A percentile compares a stretch with the other conserved stretches of the same genome.
phyloP scores from a whole-genome alignment of 2,888 invertebrate species.

The Drosophila vallismaia region DNA sequence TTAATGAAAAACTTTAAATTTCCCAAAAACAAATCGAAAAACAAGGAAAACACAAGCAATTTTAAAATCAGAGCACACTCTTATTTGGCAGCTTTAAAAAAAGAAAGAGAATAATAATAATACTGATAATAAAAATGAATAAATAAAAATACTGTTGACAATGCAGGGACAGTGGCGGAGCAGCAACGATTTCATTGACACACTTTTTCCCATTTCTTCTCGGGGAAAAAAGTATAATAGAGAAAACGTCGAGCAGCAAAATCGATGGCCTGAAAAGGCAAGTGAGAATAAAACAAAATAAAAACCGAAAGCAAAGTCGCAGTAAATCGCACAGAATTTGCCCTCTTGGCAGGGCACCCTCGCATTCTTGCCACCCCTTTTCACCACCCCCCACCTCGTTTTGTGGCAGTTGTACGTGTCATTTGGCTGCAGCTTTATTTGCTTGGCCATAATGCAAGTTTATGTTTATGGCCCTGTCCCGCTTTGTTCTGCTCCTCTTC shows the following conservation, averaged over 20 bases:
- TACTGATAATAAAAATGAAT: conserved; percentile 3
- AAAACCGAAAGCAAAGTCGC: conserved; percentile 61
- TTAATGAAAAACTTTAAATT: too few relatives aligned
- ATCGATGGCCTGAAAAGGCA: conserved; percentile 70
- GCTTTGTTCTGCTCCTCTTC: conserved; percentile 1
- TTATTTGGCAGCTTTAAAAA: conserved; percentile 37
- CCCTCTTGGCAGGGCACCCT: conserved; percentile 16
- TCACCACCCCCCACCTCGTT: neutral
- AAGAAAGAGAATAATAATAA: neutral
- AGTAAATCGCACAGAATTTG: conserved; percentile 65
- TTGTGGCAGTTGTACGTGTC: conserved; percentile 67
- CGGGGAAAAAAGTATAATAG: conserved; percentile 33
- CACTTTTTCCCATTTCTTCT: conserved; percentile 48
- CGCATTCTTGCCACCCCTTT: neutral
- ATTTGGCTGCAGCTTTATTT: conserved; percentile 76
- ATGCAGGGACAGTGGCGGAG: conserved; percentile 38
- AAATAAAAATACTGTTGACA: conserved; percentile 39
- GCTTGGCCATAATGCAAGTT: conserved; percentile 67
- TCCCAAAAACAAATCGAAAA: too few relatives aligned
- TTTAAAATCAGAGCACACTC: too few relatives aligned
- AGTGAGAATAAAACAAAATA: conserved; percentile 69
- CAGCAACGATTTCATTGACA: conserved; percentile 71
- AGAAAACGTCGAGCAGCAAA: conserved; percentile 66
- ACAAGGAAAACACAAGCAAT: too few relatives aligned
- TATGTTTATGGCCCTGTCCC: conserved; percentile 61